Evolutionary conservation across 2,888 invertebrate genomes (phyloP).

Genomic region (Oxyteleia sp.): DNA sequence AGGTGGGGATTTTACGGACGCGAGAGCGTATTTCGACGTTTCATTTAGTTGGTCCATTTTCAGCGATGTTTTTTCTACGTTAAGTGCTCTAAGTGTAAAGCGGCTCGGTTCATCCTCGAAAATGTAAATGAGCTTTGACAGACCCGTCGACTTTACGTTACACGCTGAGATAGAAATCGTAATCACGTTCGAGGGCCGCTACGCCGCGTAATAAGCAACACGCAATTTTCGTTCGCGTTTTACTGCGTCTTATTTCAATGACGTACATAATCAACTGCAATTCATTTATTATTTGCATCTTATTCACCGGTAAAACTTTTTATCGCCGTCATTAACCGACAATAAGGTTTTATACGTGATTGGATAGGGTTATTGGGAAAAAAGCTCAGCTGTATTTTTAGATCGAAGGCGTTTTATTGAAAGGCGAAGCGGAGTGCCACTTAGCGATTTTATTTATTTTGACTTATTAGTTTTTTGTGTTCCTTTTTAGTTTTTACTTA

Average conservation of each 20-base stretch:
- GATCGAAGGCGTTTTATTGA: slow-evolving; percentile 54
- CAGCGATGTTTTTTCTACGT: slow-evolving; percentile 65
- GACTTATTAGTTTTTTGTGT: slow-evolving; percentile 48
- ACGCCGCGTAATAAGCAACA: slow-evolving; percentile 52
- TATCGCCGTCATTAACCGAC: slow-evolving; percentile 50
- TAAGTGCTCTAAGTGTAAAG: slow-evolving; percentile 61
- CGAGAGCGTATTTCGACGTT: slow-evolving; percentile 48
- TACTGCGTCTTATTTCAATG: slow-evolving; percentile 27
- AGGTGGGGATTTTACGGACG: slow-evolving; percentile 40
- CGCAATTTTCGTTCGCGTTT: slow-evolving; percentile 51
- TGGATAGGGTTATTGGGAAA: slow-evolving; percentile 42
- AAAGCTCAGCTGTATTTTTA: slow-evolving; percentile 47
- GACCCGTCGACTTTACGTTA: slow-evolving; percentile 50
- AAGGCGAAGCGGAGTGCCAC: slow-evolving; percentile 27
- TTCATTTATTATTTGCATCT: slow-evolving; percentile 56
- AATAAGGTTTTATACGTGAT: slow-evolving; percentile 52
- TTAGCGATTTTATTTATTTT: slow-evolving; percentile 56
- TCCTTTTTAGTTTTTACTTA: too few relatives aligned
- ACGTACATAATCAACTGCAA: slow-evolving; percentile 38
- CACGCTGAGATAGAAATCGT: slow-evolving; percentile 46
- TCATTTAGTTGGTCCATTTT: slow-evolving; percentile 62
- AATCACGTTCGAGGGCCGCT: slow-evolving; percentile 17
- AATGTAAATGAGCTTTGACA: slow-evolving; percentile 68
- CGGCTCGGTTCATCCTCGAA: slow-evolving; percentile 53
- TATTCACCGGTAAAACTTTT: slow-evolving; percentile 46